A percentile compares a stretch with the other conserved stretches of the same genome.
phyloP scores from a whole-genome alignment of 2,113 vertebrate genomes.

The Edolisoma coerulescens region DNA sequence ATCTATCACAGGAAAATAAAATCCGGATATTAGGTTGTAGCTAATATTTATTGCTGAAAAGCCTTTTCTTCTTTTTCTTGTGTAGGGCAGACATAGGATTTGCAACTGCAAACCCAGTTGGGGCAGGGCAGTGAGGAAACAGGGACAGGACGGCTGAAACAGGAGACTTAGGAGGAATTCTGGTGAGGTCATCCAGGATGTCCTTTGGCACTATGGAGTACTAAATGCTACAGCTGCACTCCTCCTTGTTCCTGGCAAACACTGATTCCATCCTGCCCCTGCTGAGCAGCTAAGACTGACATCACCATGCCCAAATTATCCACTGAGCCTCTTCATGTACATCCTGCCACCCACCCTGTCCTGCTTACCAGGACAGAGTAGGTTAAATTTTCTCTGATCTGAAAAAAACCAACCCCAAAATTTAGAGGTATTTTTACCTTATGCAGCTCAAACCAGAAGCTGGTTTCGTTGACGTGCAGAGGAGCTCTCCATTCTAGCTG shows the following conservation, averaged over 20 bases:
- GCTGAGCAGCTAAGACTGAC: not conserved
- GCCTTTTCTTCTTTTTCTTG: not conserved
- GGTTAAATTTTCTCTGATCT: not conserved
- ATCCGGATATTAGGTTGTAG: not conserved
- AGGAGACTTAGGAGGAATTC: not conserved
- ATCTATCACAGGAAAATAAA: not conserved
- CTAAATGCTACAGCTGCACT: constrained; percentile 29
- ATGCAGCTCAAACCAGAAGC: constrained; percentile 69
- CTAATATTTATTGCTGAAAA: not conserved
- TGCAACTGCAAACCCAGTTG: not conserved
- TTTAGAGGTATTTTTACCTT: constrained; percentile 49
- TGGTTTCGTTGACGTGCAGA: constrained; percentile 28
- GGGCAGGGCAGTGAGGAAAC: not conserved
- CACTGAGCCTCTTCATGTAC: not conserved
- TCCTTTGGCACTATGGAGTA: constrained; percentile 16
- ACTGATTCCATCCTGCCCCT: not conserved
- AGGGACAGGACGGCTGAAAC: constrained; percentile 26
- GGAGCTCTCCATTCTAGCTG: constrained; percentile 66
- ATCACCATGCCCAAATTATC: constrained; percentile 18
- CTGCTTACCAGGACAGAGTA: not conserved
- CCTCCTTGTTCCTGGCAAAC: constrained; percentile 31
- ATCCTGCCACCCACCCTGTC: not conserved
- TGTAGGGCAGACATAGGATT: not conserved
- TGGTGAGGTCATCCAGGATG: constrained; percentile 44
- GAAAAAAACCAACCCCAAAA: not conserved